Percentiles rank a stretch among this genome's conserved stretches.
These are phyloP conservation scores for Carcharodon carcharias DNA, from an alignment of 2,797 vertebrate genomes.

Conservation along the genomic window DNA sequence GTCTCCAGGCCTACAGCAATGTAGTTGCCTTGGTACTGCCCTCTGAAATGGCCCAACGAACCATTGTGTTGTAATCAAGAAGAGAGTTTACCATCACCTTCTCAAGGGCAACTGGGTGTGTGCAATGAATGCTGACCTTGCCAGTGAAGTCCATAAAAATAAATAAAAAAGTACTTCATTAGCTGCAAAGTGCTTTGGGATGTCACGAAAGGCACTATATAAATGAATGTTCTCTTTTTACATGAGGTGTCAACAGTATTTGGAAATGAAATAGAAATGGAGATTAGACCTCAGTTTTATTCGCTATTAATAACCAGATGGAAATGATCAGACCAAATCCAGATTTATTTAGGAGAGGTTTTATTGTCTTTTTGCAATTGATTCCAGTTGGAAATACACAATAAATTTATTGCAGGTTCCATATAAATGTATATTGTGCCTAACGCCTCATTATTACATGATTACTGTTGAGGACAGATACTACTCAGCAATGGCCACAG, in stretches of 20 bases:
- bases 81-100: neutral
- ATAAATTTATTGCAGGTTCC: neutral
- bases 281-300: too few relatives aligned
- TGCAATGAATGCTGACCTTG: neutral
- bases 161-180: neutral
- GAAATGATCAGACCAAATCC: constrained; percentile 16
- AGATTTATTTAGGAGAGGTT: neutral
- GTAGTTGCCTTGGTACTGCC: neutral
- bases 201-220: neutral
- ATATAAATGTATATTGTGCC: neutral
- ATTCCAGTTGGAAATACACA: neutral
- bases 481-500: neutral
- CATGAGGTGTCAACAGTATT: neutral
- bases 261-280: neutral
- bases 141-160: neutral
- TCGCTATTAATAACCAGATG: neutral
- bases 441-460: neutral
- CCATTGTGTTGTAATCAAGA: neutral
- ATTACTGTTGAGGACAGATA: neutral
- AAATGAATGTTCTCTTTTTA: neutral
- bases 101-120: neutral
- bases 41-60: neutral
- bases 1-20: neutral
- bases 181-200: neutral
- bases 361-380: neutral